Percentiles rank a stretch among this genome's conserved stretches.
These are phyloP conservation scores for Pogonocherus hispidulus DNA, from an alignment of 2,888 invertebrate species.

Conservation along the genomic window DNA sequence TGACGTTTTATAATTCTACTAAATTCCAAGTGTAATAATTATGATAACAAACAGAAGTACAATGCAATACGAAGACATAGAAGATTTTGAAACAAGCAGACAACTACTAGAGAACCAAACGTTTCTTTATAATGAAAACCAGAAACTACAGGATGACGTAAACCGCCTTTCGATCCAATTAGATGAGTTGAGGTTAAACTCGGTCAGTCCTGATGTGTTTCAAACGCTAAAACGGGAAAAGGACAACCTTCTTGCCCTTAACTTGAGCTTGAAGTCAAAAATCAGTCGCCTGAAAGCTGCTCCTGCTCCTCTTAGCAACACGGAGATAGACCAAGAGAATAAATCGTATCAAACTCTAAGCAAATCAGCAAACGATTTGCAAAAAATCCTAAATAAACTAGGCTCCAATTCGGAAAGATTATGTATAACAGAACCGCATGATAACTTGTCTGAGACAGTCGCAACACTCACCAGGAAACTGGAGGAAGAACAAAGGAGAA, in stretches of 20 bases:
- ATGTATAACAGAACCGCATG: slow-evolving; percentile 43
- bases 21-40: slow-evolving; percentile 38
- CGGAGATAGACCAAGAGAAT: slow-evolving; percentile 41
- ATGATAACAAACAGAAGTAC: slow-evolving; percentile 19
- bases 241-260: slow-evolving; percentile 43
- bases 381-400: slow-evolving; percentile 48
- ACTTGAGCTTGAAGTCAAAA: slow-evolving; percentile 48
- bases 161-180: slow-evolving; percentile 47
- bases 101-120: slow-evolving; percentile 52
- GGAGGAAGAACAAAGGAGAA: slow-evolving; percentile 50
- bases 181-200: slow-evolving; percentile 43
- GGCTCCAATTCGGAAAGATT: slow-evolving; percentile 47
- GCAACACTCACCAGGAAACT: slow-evolving; percentile 46
- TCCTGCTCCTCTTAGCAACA: slow-evolving; percentile 30
- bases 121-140: slow-evolving; percentile 50
- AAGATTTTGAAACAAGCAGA: slow-evolving; percentile 34
- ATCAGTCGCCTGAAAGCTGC: slow-evolving; percentile 39
- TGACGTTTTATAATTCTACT: neutral
- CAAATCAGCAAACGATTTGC: slow-evolving; percentile 50
- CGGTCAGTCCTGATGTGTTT: slow-evolving; percentile 45
- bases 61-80: slow-evolving; percentile 1
- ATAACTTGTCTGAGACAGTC: slow-evolving; percentile 43
- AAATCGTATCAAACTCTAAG: slow-evolving; percentile 45
- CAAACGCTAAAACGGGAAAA: slow-evolving; percentile 49
- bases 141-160: slow-evolving; percentile 51